These are phyloP conservation scores for Chymomyza caudatula DNA, from an alignment of 2,888 invertebrate genomes.

Conservation along the genomic window DNA sequence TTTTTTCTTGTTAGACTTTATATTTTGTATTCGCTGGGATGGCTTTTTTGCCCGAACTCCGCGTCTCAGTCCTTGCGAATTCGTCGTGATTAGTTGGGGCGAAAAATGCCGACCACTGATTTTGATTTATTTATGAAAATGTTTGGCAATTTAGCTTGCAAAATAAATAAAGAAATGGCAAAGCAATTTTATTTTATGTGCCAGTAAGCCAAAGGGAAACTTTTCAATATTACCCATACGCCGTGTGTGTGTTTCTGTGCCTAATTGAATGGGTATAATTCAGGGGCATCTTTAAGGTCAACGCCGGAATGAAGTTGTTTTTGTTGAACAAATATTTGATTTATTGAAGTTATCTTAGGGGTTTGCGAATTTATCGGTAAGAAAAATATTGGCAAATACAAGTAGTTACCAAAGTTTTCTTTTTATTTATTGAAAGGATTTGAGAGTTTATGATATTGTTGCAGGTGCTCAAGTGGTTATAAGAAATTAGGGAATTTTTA, in stretches of 20 bases:
- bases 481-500: background rate
- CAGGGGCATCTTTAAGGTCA: background rate
- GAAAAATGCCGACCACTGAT: conserved; percentile 7
- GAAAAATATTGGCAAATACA: background rate
- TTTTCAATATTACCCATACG: conserved; percentile 35
- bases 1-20: conserved; percentile 29
- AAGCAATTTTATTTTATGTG: background rate
- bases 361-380: background rate
- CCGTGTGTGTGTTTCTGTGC: conserved; percentile 1
- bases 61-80: conserved; percentile 46
- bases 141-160: conserved; percentile 30
- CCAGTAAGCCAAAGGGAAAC: background rate
- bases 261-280: background rate
- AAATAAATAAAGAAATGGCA: conserved; percentile 33
- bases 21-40: conserved; percentile 8
- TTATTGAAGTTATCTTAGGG: background rate
- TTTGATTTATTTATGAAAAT: conserved; percentile 63
- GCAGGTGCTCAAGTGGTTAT: background rate
- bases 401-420: no score
- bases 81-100: conserved; percentile 52
- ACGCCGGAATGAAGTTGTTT: background rate
- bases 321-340: background rate
- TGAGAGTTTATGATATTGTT: background rate
- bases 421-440: background rate
- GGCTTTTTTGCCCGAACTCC: background rate